Evolutionary conservation across 2,113 vertebrate genomes (phyloP), one percentile per base, ranked within the genome.

Genomic region (Falco punctatus): DNA sequence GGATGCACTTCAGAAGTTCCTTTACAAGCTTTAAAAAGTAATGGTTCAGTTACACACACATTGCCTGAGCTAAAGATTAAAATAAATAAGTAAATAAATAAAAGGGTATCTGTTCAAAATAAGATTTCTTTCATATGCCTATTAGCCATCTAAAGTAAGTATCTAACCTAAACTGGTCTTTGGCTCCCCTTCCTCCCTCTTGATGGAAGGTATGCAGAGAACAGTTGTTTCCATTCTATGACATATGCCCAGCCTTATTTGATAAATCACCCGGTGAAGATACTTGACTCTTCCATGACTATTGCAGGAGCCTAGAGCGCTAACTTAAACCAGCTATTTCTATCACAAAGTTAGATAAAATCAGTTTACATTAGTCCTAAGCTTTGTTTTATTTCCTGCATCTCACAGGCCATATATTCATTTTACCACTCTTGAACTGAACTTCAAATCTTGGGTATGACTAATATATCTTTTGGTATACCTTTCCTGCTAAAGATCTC

Each of bases 261-360:
- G 44, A 30, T 26, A 48, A 52, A 32, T 80, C 11, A n/a, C 14
- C 23, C 11, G 15, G 13, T 13, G 28, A 7, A 77, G 10, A 3
- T 52, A 14, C 11, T 6, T 42, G 38, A 48, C 6, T 27, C 5
- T 75, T 42, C 38, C 15, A 16, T 4, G 4, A 32, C 42, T 74
- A 8, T 16, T 80, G 8, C 38, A 74, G 67, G n/a, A 61, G 8
- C 17, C 20, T 38, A 49, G 24, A 61, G 9, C 32, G 2, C 23
- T 9, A 51, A 44, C 2, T 38, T 18, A 61, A 61, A 16, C 6
- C 22, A 52, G 14, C 5, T 22, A 27, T 0, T 0, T 58, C 28
- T 38, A 23, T 35, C 3, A 58, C 42, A 58, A 67, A 18, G 11
- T 28, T 38, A 38, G 22, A n/a, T 33, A 57, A 81, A 81, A 26